Conservation (phyloP, 2,888 invertebrate genomes). For the Monopis laevigella region DNA sequence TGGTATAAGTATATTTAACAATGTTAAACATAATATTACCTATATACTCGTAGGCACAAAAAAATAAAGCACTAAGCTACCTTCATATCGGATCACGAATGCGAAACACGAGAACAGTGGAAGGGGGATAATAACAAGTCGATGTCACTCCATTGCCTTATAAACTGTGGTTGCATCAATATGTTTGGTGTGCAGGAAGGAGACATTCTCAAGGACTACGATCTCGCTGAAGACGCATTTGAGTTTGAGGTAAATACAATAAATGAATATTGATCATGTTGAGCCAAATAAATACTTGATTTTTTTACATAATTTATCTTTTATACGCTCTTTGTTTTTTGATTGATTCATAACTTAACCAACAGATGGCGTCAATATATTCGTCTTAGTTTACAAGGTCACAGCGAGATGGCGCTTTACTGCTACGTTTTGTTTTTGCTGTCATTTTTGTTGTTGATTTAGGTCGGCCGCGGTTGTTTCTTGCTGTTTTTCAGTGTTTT, state of each 20-base stretch:
- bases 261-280: constrained; percentile 15
- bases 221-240: constrained; percentile 56
- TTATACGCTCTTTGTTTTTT: too few species aligned
- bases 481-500: background rate
- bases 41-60: too few species aligned
- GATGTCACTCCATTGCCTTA: background rate
- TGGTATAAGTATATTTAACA: too few species aligned
- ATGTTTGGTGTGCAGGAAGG: constrained; percentile 53
- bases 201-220: constrained; percentile 48
- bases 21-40: too few species aligned
- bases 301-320: too few species aligned
- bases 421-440: background rate
- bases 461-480: background rate
- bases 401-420: background rate
- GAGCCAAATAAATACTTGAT: too few species aligned
- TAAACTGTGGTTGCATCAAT: constrained; percentile 31
- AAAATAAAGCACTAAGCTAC: too few species aligned
- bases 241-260: constrained; percentile 48
- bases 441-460: too few species aligned
- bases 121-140: background rate
- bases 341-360: too few species aligned
- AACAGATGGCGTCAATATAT: too few species aligned
- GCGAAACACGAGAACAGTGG: too few species aligned
- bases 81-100: too few species aligned
- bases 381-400: constrained; percentile 1